Conservation (phyloP, 2,797 vertebrate genomes). For the Crenuchus spilurus region DNA sequence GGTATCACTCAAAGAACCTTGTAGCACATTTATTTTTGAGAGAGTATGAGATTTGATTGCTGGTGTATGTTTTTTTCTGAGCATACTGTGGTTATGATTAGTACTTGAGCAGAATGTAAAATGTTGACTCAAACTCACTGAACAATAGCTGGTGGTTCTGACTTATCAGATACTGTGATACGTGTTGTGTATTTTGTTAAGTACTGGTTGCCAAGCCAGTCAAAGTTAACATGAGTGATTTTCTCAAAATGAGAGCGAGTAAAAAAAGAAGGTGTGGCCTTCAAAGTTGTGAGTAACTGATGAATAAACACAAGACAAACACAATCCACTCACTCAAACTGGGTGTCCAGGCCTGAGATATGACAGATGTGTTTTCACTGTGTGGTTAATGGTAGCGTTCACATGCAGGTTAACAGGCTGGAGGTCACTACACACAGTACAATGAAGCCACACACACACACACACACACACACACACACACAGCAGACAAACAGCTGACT, state of each 20-base stretch:
- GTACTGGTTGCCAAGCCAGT: too few species aligned
- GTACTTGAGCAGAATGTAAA: too few species aligned
- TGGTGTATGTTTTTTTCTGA: too few species aligned
- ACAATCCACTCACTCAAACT: not conserved
- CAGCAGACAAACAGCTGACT: not conserved
- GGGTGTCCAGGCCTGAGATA: not conserved
- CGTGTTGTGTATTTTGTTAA: too few species aligned
- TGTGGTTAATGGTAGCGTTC: not conserved
- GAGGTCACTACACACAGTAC: not conserved
- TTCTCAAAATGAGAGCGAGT: too few species aligned
- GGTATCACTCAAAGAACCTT: too few species aligned
- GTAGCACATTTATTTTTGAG: too few species aligned
- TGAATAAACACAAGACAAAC: not conserved
- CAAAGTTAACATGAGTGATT: not conserved
- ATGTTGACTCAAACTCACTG: too few species aligned
- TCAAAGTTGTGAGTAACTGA: not conserved
- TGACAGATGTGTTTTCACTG: not conserved
- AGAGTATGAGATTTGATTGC: too few species aligned
- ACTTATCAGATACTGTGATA: too few species aligned
- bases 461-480: slow-evolving; percentile 25
- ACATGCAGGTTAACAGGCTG: slow-evolving; percentile 34
- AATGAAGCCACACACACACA: not conserved
- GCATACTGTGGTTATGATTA: too few species aligned
- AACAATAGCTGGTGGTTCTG: too few species aligned
- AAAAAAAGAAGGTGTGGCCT: not conserved